Evolutionary conservation across 2,113 vertebrate species (phyloP).

Genomic region (Corythornis cristatus): DNA sequence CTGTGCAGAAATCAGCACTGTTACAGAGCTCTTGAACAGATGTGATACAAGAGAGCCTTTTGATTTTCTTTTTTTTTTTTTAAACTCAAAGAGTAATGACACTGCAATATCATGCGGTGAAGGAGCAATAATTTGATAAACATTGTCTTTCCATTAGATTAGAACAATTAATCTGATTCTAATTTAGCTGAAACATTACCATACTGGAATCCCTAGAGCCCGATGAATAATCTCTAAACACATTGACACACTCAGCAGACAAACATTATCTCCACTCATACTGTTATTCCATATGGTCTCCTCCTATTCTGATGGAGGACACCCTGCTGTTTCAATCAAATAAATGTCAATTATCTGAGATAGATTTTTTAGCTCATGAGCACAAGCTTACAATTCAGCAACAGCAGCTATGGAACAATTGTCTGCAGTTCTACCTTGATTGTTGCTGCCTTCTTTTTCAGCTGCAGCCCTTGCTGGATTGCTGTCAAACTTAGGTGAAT

Average conservation of each 20-base stretch:
- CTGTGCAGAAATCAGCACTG: conserved; percentile 59
- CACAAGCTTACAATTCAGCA: conserved; percentile 63
- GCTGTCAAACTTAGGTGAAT: conserved; percentile 1
- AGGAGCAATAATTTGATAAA: conserved; percentile 88
- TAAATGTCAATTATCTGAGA: conserved; percentile 92
- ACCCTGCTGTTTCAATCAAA: conserved; percentile 90
- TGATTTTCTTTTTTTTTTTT: conserved; percentile 70
- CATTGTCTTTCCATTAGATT: conserved; percentile 90
- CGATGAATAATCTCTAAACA: conserved; percentile 85
- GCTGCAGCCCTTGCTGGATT: conserved; percentile 10
- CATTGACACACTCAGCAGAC: conserved; percentile 84
- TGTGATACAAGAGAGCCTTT: conserved; percentile 80
- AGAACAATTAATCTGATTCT: conserved; percentile 92
- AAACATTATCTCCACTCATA: conserved; percentile 83
- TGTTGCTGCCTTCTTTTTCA: conserved; percentile 41
- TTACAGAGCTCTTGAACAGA: conserved; percentile 74
- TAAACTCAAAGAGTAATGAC: conserved; percentile 80
- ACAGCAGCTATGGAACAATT: conserved; percentile 58
- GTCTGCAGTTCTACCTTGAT: conserved; percentile 51
- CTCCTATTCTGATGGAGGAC: conserved; percentile 83
- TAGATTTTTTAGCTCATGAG: conserved; percentile 80
- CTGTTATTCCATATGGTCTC: conserved; percentile 87
- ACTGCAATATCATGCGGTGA: conserved; percentile 81
- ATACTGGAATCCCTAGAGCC: conserved; percentile 83
- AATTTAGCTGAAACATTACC: conserved; percentile 87